Conservation (phyloP, 2,888 invertebrate species). For the Oithona nana region DNA sequence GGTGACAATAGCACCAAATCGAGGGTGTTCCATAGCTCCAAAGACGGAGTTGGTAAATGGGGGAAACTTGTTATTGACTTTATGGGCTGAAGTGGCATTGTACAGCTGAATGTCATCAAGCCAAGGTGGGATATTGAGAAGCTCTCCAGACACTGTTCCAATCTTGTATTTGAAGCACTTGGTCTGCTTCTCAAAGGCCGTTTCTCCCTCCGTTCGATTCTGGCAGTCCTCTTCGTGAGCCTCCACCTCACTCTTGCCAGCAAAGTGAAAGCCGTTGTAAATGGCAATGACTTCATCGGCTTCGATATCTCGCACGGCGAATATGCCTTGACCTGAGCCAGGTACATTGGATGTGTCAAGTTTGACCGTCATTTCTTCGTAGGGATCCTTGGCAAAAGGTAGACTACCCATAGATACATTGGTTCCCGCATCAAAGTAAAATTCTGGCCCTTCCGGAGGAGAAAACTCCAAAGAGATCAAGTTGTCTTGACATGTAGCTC, state of each 20-base stretch:
- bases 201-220: not conserved
- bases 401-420: not conserved
- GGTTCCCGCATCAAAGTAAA: not conserved
- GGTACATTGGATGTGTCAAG: not conserved
- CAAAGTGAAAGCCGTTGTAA: not conserved
- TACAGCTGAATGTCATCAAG: not conserved
- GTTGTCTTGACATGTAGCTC: not conserved
- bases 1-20: not conserved
- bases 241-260: not conserved
- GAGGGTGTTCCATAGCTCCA: not conserved
- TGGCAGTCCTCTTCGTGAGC: not conserved
- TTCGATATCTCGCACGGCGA: not conserved
- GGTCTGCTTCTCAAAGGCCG: not conserved
- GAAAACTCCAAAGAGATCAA: not conserved
- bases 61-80: not conserved
- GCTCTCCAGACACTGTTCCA: not conserved
- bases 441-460: not conserved
- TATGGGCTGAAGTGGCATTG: not conserved
- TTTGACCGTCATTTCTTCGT: not conserved
- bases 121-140: not conserved
- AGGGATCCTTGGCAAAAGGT: not conserved
- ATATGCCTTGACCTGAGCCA: not conserved
- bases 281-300: not conserved
- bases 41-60: not conserved
- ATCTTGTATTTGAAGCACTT: not conserved